Conservation (phyloP, 2,113 vertebrate genomes). For the Solenodon paradoxus region DNA sequence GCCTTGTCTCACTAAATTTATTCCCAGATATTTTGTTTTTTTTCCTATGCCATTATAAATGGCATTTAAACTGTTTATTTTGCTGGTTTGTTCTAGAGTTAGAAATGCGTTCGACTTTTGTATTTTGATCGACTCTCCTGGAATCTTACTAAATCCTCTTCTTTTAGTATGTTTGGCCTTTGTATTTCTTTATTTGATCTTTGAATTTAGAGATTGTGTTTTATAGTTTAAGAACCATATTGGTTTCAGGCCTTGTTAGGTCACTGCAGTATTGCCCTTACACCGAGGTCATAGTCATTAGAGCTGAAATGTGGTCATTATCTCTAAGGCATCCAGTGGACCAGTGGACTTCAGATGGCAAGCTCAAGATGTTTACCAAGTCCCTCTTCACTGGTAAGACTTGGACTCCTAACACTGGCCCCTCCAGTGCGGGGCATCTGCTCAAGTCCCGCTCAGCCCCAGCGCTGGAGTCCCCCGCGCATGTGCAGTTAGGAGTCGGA, state of each 20-base stretch:
- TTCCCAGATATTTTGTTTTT: background rate
- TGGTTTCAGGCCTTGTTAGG: too few relatives aligned
- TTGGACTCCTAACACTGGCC: background rate
- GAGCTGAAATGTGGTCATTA: background rate
- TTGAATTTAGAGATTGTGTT: too few relatives aligned
- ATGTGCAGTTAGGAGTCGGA: too few relatives aligned
- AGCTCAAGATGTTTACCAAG: background rate
- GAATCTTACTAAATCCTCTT: too few relatives aligned
- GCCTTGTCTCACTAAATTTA: background rate
- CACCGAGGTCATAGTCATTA: background rate
- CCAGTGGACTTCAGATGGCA: background rate
- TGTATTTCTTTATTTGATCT: too few relatives aligned
- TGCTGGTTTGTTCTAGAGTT: background rate
- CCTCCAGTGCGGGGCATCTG: too few relatives aligned
- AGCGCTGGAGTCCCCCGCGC: too few relatives aligned
- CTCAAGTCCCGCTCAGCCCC: too few relatives aligned
- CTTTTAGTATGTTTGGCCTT: too few relatives aligned
- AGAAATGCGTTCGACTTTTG: background rate
- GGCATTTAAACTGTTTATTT: background rate
- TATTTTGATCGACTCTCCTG: too few relatives aligned
- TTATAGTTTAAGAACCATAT: too few relatives aligned
- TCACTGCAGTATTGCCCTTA: too few relatives aligned
- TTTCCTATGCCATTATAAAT: background rate
- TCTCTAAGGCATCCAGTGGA: background rate
- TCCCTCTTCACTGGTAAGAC: background rate